These are phyloP conservation scores for Neodon shergylaensis DNA, from an alignment of 2,113 vertebrate species.

Conservation along the genomic window DNA sequence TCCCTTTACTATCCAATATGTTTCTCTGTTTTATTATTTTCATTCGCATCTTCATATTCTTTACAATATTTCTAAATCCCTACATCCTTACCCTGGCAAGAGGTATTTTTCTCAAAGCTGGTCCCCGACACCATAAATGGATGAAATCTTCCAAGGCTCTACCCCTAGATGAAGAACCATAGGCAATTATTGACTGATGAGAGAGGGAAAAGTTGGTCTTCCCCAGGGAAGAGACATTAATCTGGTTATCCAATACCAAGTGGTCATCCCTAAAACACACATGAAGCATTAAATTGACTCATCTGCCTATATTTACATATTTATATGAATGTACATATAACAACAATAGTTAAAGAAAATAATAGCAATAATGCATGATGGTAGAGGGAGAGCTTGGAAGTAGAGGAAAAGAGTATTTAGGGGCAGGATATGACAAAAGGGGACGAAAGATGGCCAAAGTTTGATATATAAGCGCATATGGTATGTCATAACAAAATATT, in stretches of 20 bases:
- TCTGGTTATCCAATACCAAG: neutral
- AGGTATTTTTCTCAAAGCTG: too few relatives aligned
- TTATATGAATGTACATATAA: neutral
- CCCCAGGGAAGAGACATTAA: neutral
- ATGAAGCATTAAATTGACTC: neutral
- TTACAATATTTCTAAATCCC: too few relatives aligned
- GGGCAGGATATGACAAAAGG: neutral
- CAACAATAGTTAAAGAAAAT: neutral
- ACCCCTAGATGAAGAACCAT: neutral
- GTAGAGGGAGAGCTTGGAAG: neutral
- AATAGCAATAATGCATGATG: neutral
- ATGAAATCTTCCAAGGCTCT: neutral
- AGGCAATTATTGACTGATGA: neutral
- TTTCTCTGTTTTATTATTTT: too few relatives aligned
- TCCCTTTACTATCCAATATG: too few relatives aligned
- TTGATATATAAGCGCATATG: neutral
- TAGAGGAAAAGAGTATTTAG: neutral
- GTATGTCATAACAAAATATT: neutral
- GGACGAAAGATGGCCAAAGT: neutral
- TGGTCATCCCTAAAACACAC: neutral
- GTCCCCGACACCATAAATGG: neutral
- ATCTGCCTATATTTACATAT: neutral
- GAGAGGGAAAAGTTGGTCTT: neutral
- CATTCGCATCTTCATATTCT: too few relatives aligned
- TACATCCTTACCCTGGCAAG: too few relatives aligned